A percentile compares a stretch with the other conserved stretches of the same genome.
Evolutionary conservation across 2,888 invertebrate genomes (phyloP).

Genomic region (Tillus elongatus): DNA sequence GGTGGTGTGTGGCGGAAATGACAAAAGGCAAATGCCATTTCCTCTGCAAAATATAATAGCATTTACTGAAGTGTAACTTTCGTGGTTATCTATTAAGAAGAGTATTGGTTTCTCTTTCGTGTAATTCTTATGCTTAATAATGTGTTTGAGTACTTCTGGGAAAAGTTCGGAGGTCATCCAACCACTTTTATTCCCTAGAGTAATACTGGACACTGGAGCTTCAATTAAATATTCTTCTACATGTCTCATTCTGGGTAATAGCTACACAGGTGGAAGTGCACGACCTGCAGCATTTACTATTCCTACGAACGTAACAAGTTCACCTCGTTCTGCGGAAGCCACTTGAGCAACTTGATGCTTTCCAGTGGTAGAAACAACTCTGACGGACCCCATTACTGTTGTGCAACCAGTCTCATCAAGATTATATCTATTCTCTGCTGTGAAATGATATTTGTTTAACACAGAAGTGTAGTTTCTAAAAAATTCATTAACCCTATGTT

Average conservation of each 20-base stretch:
- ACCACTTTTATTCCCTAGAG: constrained; percentile 18
- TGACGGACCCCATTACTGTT: constrained; percentile 23
- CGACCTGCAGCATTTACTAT: no score
- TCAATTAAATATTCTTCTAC: constrained; percentile 17
- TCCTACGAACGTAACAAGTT: constrained; percentile 19
- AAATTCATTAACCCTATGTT: constrained; percentile 21
- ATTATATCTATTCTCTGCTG: constrained; percentile 22
- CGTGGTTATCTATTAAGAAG: constrained; percentile 17
- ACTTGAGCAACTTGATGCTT: no score
- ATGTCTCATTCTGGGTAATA: constrained; percentile 17
- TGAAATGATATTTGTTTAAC: constrained; percentile 13
- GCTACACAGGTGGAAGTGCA: constrained; percentile 18
- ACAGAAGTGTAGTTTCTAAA: constrained; percentile 16
- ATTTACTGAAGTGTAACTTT: constrained; percentile 11
- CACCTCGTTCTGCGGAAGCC: constrained; percentile 13
- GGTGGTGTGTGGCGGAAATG: no score
- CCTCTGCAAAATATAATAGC: no score
- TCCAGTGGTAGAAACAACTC: constrained; percentile 20
- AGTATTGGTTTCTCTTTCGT: no score
- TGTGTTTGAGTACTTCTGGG: constrained; percentile 14
- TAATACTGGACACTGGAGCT: constrained; percentile 16
- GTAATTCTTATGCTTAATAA: constrained; percentile 11
- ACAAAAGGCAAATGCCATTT: no score
- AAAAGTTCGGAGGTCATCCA: constrained; percentile 20
- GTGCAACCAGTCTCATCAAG: constrained; percentile 25